phyloP scores from a whole-genome alignment of 1,140 invertebrate genomes.

The Drosophila biarmipes region DNA sequence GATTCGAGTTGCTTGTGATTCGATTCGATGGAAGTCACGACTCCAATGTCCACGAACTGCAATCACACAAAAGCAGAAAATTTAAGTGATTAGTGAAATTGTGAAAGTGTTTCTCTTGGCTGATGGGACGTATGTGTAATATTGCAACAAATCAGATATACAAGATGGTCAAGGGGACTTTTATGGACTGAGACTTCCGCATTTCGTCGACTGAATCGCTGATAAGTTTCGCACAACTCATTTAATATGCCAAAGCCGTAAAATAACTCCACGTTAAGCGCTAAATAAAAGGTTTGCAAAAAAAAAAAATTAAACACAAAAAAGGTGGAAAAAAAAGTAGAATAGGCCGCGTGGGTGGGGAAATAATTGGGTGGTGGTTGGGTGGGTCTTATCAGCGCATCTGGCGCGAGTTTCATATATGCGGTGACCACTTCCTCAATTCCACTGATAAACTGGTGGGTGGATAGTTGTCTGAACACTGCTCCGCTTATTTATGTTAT shows the following conservation, averaged over 20 bases:
- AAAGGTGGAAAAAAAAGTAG: constrained; percentile 5
- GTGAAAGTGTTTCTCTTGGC: constrained; percentile 27
- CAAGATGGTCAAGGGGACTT: not conserved
- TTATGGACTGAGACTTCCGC: constrained; percentile 32
- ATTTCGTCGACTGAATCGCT: constrained; percentile 43
- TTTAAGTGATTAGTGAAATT: constrained; percentile 25
- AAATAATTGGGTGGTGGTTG: constrained; percentile 2
- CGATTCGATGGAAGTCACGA: constrained; percentile 97
- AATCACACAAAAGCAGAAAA: constrained; percentile 56
- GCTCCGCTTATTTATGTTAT: not conserved
- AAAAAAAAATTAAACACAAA: too few relatives aligned
- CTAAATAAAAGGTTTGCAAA: constrained; percentile 50
- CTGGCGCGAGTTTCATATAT: constrained; percentile 55
- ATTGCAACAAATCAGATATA: constrained; percentile 19
- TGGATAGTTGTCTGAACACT: constrained; percentile 38
- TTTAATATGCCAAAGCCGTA: constrained; percentile 46
- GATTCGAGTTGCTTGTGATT: constrained; percentile 96
- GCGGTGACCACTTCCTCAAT: constrained; percentile 69
- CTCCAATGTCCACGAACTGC: constrained; percentile 97
- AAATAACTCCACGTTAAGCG: constrained; percentile 49
- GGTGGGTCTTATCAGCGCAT: constrained; percentile 58
- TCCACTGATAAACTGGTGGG: constrained; percentile 75
- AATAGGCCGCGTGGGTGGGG: constrained; percentile 11
- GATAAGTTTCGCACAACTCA: constrained; percentile 45
- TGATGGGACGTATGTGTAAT: constrained; percentile 47